Conservation (phyloP, 2,113 vertebrate species). For the Ictalurus furcatus region DNA sequence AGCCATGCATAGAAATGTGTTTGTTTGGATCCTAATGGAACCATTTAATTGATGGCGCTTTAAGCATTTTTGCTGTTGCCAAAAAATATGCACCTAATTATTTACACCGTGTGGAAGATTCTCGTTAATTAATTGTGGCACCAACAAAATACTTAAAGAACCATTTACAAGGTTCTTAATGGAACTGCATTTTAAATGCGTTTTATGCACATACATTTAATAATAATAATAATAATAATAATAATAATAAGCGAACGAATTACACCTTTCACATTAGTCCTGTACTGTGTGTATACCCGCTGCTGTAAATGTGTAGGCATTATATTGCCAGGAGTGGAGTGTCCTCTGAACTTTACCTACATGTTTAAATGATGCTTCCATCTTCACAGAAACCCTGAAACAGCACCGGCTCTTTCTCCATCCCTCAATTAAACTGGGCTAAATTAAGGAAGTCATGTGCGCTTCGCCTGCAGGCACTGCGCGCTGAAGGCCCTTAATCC, state of each 20-base stretch:
- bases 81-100: no score
- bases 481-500: conserved; percentile 42
- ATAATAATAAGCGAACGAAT: not conserved
- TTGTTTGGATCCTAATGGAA: not conserved
- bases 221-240: not conserved
- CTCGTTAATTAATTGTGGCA: not conserved
- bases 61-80: not conserved
- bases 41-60: not conserved
- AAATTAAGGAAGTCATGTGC: conserved; percentile 43
- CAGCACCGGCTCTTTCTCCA: conserved; percentile 30
- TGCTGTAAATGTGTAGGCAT: not conserved
- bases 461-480: conserved; percentile 47
- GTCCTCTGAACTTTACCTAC: not conserved
- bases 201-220: not conserved
- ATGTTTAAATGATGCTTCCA: conserved; percentile 32
- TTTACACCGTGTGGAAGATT: not conserved
- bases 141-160: not conserved
- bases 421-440: conserved; percentile 52
- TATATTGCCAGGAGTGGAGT: not conserved
- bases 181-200: not conserved
- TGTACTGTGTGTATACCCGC: no score
- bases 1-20: not conserved
- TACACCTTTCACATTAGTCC: not conserved
- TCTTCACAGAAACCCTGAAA: conserved; percentile 41
- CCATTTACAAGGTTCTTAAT: not conserved